Conservation (phyloP, 92 coral and sea anemone species). For the Epizoanthus fatuus region DNA sequence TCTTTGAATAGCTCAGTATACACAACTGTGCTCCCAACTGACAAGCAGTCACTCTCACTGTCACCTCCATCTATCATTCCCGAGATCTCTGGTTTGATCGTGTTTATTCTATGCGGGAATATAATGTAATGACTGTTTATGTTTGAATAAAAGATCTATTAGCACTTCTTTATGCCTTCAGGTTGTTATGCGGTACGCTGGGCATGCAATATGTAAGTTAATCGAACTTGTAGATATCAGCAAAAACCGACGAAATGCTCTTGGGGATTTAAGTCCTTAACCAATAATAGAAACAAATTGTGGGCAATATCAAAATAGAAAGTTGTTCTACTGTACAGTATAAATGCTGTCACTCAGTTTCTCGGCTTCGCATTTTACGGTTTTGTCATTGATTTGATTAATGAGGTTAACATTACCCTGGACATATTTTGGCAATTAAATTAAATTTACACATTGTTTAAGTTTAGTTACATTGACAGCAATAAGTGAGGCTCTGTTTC, state of each 20-base stretch:
- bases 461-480: conserved; percentile 44
- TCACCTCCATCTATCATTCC: conserved; percentile 30
- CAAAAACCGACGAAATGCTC: conserved; percentile 11
- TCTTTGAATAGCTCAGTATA: conserved; percentile 38
- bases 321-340: conserved; percentile 3
- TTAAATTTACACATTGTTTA: conserved; percentile 73
- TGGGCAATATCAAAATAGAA: conserved; percentile 11
- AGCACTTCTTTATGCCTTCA: conserved; percentile 57
- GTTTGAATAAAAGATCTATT: conserved; percentile 76
- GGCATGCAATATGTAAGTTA: conserved; percentile 38
- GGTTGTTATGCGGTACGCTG: conserved; percentile 53
- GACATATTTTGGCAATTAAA: conserved; percentile 69
- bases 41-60: conserved; percentile 31
- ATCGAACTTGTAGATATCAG: neutral
- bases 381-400: conserved; percentile 59
- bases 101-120: conserved; percentile 64
- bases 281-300: neutral
- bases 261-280: conserved; percentile 18
- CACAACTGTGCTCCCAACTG: conserved; percentile 6
- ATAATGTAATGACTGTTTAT: conserved; percentile 72
- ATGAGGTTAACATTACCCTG: conserved; percentile 64
- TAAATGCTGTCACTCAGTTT: conserved; percentile 11
- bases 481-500: conserved; percentile 45
- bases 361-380: conserved; percentile 30
- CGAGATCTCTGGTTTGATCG: conserved; percentile 42